Conservation (phyloP, 2,797 vertebrate species). For the Capromys pilorides region DNA sequence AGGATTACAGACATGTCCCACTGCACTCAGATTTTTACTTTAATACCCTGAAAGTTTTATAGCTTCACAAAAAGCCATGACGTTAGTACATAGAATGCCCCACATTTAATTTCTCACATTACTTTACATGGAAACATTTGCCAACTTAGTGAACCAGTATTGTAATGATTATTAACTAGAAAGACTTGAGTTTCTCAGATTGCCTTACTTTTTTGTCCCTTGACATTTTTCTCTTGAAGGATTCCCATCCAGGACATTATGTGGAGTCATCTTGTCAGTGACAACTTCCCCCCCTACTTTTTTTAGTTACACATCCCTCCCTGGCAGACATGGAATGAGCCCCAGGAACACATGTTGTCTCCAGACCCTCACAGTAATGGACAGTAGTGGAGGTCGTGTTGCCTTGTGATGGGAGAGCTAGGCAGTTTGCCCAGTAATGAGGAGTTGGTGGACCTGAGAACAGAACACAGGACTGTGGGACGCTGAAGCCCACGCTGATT, state of each 20-base stretch:
- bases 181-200: background rate
- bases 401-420: constrained; percentile 7
- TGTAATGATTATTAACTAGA: constrained; percentile 33
- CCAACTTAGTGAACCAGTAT: background rate
- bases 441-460: background rate
- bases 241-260: background rate
- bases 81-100: background rate
- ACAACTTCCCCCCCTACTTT: background rate
- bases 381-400: background rate
- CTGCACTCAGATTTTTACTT: no score
- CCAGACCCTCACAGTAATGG: background rate
- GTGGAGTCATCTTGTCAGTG: background rate
- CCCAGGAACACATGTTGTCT: background rate
- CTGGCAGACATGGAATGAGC: background rate
- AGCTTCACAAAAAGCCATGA: constrained; percentile 22
- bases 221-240: background rate
- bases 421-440: background rate
- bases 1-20: background rate
- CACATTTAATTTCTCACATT: background rate
- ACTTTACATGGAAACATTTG: constrained; percentile 1
- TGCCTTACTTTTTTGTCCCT: constrained; percentile 27
- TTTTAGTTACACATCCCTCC: background rate
- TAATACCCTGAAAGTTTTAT: constrained; percentile 37
- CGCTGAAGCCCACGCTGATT: background rate
- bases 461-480: background rate